Evolutionary conservation across 2,888 invertebrate species (phyloP).

Genomic region (Chloromyia formosa): DNA sequence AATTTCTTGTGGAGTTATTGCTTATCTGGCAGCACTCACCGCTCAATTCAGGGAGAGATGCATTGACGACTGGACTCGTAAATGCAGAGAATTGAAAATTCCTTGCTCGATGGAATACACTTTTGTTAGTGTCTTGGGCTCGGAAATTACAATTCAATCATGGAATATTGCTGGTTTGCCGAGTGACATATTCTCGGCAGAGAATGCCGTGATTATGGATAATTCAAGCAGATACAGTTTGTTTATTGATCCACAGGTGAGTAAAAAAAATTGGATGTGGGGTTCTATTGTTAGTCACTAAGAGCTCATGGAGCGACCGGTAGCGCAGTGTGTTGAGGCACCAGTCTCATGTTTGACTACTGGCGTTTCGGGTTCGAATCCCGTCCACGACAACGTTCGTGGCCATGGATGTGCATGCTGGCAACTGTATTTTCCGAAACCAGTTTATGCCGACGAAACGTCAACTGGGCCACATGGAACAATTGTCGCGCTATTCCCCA

Average conservation of each 20-base stretch:
- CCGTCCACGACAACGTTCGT: too few relatives aligned
- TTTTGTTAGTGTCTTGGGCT: slow-evolving; percentile 79
- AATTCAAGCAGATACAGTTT: slow-evolving; percentile 89
- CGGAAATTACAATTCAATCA: slow-evolving; percentile 76
- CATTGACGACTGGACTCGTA: slow-evolving; percentile 77
- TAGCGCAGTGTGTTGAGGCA: too few relatives aligned
- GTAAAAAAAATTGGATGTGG: too few relatives aligned
- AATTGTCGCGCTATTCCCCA: too few relatives aligned
- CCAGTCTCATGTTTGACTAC: too few relatives aligned
- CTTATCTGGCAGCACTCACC: slow-evolving; percentile 89
- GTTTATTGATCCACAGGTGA: slow-evolving; percentile 79
- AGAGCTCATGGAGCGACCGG: too few relatives aligned
- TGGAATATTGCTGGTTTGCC: slow-evolving; percentile 91
- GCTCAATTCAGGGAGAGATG: slow-evolving; percentile 71
- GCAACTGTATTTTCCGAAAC: too few relatives aligned
- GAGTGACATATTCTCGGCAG: slow-evolving; percentile 84
- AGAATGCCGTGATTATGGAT: slow-evolving; percentile 85
- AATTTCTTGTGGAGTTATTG: slow-evolving; percentile 86
- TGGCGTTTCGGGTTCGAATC: too few relatives aligned
- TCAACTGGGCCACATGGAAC: too few relatives aligned
- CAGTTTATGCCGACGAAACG: too few relatives aligned
- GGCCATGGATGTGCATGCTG: too few relatives aligned
- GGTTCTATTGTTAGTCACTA: too few relatives aligned
- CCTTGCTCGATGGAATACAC: slow-evolving; percentile 80
- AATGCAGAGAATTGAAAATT: slow-evolving; percentile 74